A percentile compares a stretch with the other conserved stretches of the same genome.
phyloP scores from a whole-genome alignment of 2,888 invertebrate species.

The Eilema sororculum region DNA sequence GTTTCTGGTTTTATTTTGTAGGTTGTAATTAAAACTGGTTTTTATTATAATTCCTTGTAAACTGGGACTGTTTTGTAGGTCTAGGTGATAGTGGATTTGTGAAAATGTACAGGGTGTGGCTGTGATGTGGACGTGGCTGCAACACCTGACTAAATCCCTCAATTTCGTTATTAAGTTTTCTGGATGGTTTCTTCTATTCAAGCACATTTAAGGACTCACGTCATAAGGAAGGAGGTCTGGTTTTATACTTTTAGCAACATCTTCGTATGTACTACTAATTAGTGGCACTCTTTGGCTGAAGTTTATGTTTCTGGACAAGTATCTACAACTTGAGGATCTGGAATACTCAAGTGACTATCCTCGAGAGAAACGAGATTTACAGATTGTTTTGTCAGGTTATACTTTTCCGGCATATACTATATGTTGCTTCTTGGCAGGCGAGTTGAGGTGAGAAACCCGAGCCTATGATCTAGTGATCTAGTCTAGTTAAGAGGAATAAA shows the following conservation, averaged over 20 bases:
- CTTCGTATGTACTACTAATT: background rate
- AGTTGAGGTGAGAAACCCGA: background rate
- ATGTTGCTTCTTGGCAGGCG: background rate
- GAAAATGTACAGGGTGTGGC: slow-evolving; percentile 2
- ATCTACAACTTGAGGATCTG: background rate
- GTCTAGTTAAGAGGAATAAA: no score
- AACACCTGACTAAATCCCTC: background rate
- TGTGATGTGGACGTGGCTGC: background rate
- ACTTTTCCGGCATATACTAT: no score
- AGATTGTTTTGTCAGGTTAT: no score
- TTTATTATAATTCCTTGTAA: slow-evolving; percentile 24
- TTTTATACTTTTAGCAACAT: background rate
- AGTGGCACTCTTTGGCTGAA: background rate
- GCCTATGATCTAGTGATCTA: background rate
- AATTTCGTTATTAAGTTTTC: background rate
- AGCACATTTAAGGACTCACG: background rate
- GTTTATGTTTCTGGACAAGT: background rate
- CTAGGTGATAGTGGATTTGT: slow-evolving; percentile 26
- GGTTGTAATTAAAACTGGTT: slow-evolving; percentile 32
- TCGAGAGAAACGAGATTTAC: no score
- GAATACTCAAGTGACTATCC: background rate
- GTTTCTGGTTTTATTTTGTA: slow-evolving; percentile 24
- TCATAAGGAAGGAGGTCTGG: slow-evolving; percentile 8
- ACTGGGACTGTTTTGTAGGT: slow-evolving; percentile 28
- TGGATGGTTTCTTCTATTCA: background rate